A percentile compares a stretch with the other conserved stretches of the same genome.
Evolutionary conservation across 1,140 invertebrate species (phyloP).

Genomic region (Neelides sp.): DNA sequence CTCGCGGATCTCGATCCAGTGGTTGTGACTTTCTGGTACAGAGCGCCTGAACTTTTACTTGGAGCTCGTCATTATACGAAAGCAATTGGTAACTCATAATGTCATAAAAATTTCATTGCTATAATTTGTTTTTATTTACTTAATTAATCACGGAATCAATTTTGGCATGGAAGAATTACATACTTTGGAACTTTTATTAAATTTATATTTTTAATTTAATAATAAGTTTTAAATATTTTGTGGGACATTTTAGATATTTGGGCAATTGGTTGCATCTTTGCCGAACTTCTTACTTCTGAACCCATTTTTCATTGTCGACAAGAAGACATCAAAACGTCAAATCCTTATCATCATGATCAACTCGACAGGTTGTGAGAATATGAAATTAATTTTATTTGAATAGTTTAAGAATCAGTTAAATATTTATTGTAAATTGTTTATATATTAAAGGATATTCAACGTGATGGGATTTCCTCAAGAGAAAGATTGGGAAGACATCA

Average conservation of each 20-base stretch:
- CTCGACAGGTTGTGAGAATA: constrained; percentile 53
- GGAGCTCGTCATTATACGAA: constrained; percentile 97
- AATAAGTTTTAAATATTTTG: no score
- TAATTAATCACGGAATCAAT: no score
- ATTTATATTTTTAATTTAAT: no score
- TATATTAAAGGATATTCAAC: constrained; percentile 75
- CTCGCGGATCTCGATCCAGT: constrained; percentile 96
- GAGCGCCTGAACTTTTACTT: constrained; percentile 62
- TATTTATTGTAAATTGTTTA: constrained; percentile 12
- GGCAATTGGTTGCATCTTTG: constrained; percentile 99
- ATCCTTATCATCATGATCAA: constrained; percentile 99
- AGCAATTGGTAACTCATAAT: constrained; percentile 65
- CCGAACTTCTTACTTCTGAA: constrained; percentile 79
- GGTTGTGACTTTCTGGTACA: constrained; percentile 99
- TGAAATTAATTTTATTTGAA: background rate
- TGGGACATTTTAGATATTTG: constrained; percentile 96
- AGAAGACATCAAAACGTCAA: constrained; percentile 99
- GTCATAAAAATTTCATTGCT: background rate
- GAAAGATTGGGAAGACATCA: constrained; percentile 99
- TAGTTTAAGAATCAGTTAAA: constrained; percentile 1
- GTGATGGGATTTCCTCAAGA: constrained; percentile 99
- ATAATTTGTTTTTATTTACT: background rate
- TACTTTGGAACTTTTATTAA: no score
- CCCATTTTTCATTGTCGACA: constrained; percentile 99
- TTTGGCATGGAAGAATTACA: no score